A percentile compares a stretch with the other conserved stretches of the same genome.
phyloP scores from a whole-genome alignment of 2,888 invertebrate species.

The Mycogona germanica region DNA sequence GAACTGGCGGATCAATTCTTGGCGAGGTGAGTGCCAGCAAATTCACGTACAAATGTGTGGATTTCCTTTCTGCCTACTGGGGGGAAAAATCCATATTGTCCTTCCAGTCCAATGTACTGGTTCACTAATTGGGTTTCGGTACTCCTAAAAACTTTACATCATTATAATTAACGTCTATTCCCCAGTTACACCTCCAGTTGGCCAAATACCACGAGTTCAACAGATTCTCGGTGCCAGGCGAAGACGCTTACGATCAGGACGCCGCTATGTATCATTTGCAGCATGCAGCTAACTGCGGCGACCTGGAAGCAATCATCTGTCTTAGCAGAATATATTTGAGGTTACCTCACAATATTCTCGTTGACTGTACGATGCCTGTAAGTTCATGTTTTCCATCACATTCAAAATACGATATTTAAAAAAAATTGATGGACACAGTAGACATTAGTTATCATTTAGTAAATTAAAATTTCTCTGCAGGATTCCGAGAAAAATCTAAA shows the following conservation, averaged over 20 bases:
- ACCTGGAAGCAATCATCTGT: conserved; percentile 40
- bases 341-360: conserved; percentile 39
- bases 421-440: background rate
- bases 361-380: conserved; percentile 35
- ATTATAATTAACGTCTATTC: no score
- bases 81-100: no score
- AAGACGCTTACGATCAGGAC: conserved; percentile 36
- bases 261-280: conserved; percentile 42
- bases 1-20: conserved; percentile 35
- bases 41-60: no score
- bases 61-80: no score
- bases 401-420: background rate
- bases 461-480: background rate
- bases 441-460: no score
- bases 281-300: conserved; percentile 40
- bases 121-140: no score
- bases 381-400: conserved; percentile 17
- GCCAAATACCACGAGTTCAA: conserved; percentile 43
- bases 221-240: conserved; percentile 32
- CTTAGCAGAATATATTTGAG: conserved; percentile 39
- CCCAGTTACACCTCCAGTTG: conserved; percentile 41
- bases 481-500: conserved; percentile 29
- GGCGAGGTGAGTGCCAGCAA: no score
- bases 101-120: no score
- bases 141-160: no score